Conservation (phyloP, 2,113 vertebrate genomes). For the Varanus komodoensis region DNA sequence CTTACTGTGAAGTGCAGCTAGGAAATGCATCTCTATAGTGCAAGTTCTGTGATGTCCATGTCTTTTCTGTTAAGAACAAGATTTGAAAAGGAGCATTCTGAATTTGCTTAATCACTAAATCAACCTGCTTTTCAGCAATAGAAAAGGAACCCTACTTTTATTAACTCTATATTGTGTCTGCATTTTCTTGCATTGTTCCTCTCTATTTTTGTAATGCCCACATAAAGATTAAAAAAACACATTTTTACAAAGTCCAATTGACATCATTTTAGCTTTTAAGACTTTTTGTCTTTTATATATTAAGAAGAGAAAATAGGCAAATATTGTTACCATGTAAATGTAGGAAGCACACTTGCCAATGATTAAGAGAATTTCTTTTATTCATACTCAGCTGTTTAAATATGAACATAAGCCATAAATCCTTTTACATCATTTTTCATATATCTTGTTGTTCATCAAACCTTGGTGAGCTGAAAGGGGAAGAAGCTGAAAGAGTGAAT, state of each 20-base stretch:
- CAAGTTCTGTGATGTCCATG: not conserved
- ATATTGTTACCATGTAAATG: not conserved
- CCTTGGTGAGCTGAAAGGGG: not conserved
- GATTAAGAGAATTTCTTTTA: not conserved
- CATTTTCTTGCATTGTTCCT: not conserved
- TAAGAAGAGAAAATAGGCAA: not conserved
- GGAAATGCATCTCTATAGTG: conserved; percentile 10
- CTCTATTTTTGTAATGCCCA: not conserved
- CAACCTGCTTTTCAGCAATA: not conserved
- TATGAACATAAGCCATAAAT: not conserved
- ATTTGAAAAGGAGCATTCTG: conserved; percentile 10
- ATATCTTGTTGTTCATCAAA: not conserved
- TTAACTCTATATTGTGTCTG: not conserved
- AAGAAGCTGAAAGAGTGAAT: not conserved
- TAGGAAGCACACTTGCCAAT: not conserved
- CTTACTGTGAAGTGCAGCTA: conserved; percentile 22
- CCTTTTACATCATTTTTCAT: not conserved
- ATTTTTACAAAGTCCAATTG: conserved; percentile 5
- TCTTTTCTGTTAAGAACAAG: not conserved
- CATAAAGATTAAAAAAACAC: not conserved
- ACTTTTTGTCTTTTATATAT: not conserved
- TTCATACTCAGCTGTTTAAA: not conserved
- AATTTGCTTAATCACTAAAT: not conserved
- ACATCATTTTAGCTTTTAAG: not conserved
- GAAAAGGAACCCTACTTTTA: not conserved